These are phyloP conservation scores for Tipula helvola DNA, from an alignment of 2,888 invertebrate species.

Conservation along the genomic window DNA sequence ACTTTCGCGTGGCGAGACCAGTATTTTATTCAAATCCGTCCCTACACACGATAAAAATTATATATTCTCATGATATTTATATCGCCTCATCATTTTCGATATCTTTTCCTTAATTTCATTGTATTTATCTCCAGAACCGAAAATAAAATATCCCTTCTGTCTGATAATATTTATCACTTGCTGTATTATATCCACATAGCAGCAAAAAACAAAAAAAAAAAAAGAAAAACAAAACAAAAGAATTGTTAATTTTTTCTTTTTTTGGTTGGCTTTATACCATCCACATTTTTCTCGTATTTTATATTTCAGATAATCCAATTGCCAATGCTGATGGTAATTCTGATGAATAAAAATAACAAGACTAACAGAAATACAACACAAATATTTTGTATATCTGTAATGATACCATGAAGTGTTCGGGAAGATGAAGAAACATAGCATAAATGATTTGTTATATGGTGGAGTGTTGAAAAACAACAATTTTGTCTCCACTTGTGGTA, in stretches of 20 bases:
- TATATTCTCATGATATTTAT: not conserved
- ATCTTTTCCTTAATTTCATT: not conserved
- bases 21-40: not conserved
- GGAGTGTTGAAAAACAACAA: not conserved
- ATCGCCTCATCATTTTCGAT: not conserved
- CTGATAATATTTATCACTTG: not conserved
- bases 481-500: not conserved
- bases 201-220: not conserved
- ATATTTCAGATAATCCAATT: not conserved
- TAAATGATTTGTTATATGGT: not conserved
- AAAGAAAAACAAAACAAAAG: not conserved
- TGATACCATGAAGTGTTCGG: not conserved
- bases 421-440: not conserved
- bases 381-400: not conserved
- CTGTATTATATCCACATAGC: not conserved
- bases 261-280: not conserved
- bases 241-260: not conserved
- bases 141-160: not conserved
- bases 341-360: not conserved
- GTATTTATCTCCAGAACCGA: not conserved
- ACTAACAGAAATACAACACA: not conserved
- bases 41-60: not conserved
- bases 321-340: not conserved
- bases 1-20: too few species aligned
- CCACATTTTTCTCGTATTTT: not conserved